phyloP scores from a whole-genome alignment of 2,797 vertebrate species.

The Sebastes miniatus region DNA sequence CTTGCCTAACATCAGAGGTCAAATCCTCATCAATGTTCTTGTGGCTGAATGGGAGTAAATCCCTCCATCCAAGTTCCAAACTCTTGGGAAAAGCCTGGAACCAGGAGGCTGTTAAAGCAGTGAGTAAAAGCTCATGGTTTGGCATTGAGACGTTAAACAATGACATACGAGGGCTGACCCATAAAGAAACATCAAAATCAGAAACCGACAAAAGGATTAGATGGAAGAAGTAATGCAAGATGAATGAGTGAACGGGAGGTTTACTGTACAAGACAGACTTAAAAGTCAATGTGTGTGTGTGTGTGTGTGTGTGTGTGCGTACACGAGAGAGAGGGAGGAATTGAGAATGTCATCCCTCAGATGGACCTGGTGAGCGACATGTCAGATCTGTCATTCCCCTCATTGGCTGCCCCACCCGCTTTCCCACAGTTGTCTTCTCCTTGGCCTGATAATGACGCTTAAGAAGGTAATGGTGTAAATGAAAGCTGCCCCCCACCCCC shows the following conservation, averaged over 20 bases:
- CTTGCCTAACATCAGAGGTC: not conserved
- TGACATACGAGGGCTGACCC: not conserved
- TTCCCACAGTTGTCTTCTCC: constrained; percentile 81
- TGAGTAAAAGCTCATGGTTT: not conserved
- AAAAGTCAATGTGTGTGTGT: not conserved
- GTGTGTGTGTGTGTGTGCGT: not conserved
- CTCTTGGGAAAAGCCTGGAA: not conserved
- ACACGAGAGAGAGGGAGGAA: constrained; percentile 8
- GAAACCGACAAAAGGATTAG: not conserved
- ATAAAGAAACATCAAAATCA: not conserved
- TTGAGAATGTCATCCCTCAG: constrained; percentile 52
- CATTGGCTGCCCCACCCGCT: constrained; percentile 46
- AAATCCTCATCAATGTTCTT: not conserved
- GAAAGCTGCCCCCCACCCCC: constrained; percentile 64
- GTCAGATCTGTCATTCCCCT: constrained; percentile 65
- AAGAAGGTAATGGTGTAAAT: constrained; percentile 87
- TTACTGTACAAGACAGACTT: not conserved
- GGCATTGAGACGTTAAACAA: not conserved
- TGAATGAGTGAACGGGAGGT: not conserved
- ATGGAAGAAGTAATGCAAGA: not conserved
- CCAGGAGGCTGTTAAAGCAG: not conserved
- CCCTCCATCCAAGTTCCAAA: not conserved
- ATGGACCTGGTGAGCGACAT: constrained; percentile 71
- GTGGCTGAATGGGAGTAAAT: not conserved
- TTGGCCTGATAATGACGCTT: constrained; percentile 82